Percentiles rank a stretch among this genome's conserved stretches.
Evolutionary conservation across 2,888 invertebrate species (phyloP).

Genomic region (Agrilus cyanescens): DNA sequence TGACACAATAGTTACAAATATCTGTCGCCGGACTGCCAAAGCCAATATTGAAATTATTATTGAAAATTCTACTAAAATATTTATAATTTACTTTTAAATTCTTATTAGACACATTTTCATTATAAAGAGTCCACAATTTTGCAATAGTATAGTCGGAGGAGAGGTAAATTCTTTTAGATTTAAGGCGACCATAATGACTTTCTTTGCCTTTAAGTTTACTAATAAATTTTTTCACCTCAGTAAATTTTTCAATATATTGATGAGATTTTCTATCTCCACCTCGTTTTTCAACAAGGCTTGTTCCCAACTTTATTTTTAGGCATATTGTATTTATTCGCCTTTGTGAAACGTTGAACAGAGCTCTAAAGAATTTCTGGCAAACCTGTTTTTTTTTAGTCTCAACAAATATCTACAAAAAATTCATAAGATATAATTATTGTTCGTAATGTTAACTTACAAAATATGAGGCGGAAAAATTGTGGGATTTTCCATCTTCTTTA

Average conservation of each 20-base stretch:
- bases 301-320: no score
- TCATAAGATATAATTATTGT: no score
- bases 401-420: no score
- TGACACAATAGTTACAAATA: constrained; percentile 8
- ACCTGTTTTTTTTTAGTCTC: no score
- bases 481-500: no score
- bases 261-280: constrained; percentile 4
- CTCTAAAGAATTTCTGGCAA: no score
- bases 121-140: constrained; percentile 7
- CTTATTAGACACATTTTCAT: background rate
- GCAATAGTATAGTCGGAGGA: constrained; percentile 2
- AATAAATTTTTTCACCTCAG: constrained; percentile 3
- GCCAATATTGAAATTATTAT: constrained; percentile 11
- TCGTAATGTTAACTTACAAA: no score
- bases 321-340: no score
- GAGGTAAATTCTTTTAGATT: constrained; percentile 5
- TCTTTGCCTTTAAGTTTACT: constrained; percentile 3
- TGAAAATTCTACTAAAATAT: constrained; percentile 11
- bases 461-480: no score
- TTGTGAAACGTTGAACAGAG: no score
- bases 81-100: constrained; percentile 4
- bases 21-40: constrained; percentile 11
- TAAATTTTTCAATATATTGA: constrained; percentile 1
- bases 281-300: background rate
- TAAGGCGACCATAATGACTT: constrained; percentile 7